Evolutionary conservation across 2,888 invertebrate genomes (phyloP).

Genomic region (Campopleginae sp.): DNA sequence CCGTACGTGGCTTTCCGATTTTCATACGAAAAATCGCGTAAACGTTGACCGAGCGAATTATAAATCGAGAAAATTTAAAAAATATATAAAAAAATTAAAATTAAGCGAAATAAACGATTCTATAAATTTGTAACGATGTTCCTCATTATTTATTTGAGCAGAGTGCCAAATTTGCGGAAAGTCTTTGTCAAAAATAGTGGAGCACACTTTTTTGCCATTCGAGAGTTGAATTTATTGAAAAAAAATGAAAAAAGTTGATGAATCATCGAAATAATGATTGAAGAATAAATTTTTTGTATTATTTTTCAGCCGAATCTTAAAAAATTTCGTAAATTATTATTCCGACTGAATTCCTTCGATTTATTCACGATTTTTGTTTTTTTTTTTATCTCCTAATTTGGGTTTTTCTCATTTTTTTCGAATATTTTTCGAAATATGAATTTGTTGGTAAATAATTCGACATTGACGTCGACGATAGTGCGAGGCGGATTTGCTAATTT

Average conservation of each 20-base stretch:
- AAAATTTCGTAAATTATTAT: background rate
- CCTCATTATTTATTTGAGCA: too few species aligned
- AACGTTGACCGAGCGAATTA: slow-evolving; percentile 56
- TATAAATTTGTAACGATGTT: background rate
- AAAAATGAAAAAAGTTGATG: too few species aligned
- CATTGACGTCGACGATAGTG: too few species aligned
- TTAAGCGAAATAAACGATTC: background rate
- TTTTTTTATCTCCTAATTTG: background rate
- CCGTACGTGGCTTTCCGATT: slow-evolving; percentile 15
- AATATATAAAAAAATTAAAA: background rate
- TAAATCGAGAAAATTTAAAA: background rate
- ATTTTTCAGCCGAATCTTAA: background rate
- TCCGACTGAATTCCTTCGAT: background rate
- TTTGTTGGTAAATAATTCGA: background rate
- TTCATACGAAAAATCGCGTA: slow-evolving; percentile 48
- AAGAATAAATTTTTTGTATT: too few species aligned
- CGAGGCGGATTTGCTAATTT: background rate
- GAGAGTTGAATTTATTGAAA: too few species aligned
- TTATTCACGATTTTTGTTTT: background rate
- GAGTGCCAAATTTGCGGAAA: too few species aligned
- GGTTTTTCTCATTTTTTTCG: background rate
- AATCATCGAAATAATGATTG: too few species aligned
- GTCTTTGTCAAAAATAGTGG: too few species aligned
- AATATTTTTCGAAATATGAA: background rate
- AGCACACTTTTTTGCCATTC: too few species aligned